phyloP scores from a whole-genome alignment of 2,797 vertebrate genomes.

The Sebastes kiyomatsui region DNA sequence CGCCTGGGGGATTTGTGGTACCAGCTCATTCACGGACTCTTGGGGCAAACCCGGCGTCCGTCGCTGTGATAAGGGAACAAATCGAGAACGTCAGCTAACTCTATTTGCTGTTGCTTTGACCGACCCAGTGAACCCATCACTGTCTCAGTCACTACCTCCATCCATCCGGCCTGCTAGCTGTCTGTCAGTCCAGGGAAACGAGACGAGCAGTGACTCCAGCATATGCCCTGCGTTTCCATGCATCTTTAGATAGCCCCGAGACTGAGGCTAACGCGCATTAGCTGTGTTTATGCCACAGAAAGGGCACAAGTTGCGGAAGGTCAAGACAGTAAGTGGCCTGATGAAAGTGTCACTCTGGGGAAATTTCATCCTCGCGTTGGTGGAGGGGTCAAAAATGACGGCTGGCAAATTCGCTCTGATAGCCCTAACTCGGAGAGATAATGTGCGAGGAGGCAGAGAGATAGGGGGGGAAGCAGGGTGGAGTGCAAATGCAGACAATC shows the following conservation, averaged over 20 bases:
- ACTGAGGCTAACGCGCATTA: conserved; percentile 38
- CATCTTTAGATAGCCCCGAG: conserved; percentile 51
- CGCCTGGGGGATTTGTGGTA: neutral
- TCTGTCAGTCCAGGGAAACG: conserved; percentile 27
- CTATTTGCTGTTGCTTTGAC: conserved; percentile 85
- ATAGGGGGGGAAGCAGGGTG: conserved; percentile 20
- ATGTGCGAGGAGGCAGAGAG: conserved; percentile 39
- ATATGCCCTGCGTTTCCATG: conserved; percentile 22
- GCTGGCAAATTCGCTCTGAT: conserved; percentile 67
- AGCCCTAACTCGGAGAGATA: conserved; percentile 61
- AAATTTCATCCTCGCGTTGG: conserved; percentile 59
- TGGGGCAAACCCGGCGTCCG: conserved; percentile 75
- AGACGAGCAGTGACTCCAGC: conserved; percentile 55
- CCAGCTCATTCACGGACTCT: conserved; percentile 51
- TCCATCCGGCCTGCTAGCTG: conserved; percentile 17
- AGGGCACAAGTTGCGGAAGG: conserved; percentile 58
- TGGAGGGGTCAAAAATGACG: conserved; percentile 57
- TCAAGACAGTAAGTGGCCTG: conserved; percentile 74
- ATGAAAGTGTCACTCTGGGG: conserved; percentile 74
- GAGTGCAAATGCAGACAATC: conserved; percentile 56
- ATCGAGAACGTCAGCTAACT: conserved; percentile 68
- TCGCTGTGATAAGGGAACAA: conserved; percentile 83
- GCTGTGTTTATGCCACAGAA: conserved; percentile 55
- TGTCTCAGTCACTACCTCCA: conserved; percentile 2
- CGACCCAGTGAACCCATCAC: conserved; percentile 4